These are phyloP conservation scores for Leiothrix lutea DNA, from an alignment of 2,113 vertebrate species.

Conservation along the genomic window DNA sequence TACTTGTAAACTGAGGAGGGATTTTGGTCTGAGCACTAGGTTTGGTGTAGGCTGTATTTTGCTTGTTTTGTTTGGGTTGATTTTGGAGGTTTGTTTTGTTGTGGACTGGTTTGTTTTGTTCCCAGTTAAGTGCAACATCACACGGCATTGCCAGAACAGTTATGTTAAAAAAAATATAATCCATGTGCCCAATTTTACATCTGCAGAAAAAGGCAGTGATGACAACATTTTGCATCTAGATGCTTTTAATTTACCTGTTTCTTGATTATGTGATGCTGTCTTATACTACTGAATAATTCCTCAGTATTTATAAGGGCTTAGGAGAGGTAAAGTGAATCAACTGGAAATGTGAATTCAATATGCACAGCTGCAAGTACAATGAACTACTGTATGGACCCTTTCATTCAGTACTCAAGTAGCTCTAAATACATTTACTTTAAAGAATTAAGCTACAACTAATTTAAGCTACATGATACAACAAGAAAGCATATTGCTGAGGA, in stretches of 20 bases:
- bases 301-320: neutral
- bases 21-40: neutral
- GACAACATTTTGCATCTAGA: neutral
- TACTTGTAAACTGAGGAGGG: neutral
- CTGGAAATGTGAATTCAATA: neutral
- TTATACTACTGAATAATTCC: neutral
- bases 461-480: neutral
- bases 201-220: neutral
- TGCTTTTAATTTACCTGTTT: neutral
- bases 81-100: neutral
- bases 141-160: neutral
- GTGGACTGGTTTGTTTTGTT: rapidly evolving
- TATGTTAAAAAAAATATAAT: neutral
- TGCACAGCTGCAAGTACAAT: neutral
- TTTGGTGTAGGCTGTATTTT: neutral
- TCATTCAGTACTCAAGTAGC: neutral
- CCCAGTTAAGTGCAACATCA: neutral
- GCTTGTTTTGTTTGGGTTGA: neutral
- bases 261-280: neutral
- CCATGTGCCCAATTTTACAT: neutral
- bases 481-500: neutral
- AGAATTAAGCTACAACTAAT: neutral
- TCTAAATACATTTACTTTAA: neutral
- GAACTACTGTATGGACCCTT: neutral
- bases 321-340: neutral